These are phyloP conservation scores for Lagorchestes hirsutus DNA, from an alignment of 2,797 vertebrate species.

Conservation along the genomic window DNA sequence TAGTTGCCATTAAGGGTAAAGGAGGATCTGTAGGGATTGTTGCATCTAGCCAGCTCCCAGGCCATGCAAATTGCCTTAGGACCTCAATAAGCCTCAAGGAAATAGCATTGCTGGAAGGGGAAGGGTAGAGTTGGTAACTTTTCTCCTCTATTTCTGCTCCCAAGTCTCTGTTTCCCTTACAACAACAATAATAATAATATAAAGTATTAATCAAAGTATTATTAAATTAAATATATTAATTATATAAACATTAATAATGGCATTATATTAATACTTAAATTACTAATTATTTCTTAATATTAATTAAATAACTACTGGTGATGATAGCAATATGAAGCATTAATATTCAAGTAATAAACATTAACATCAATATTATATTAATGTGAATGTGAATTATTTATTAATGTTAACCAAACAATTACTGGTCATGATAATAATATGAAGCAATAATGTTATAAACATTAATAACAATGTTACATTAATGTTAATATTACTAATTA, in stretches of 20 bases:
- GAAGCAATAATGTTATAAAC: neutral
- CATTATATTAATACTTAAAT: neutral
- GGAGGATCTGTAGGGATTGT: neutral
- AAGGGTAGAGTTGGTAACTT: neutral
- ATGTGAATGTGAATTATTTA: neutral
- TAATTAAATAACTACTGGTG: neutral
- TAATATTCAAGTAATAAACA: neutral
- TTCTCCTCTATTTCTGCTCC: neutral
- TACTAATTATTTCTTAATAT: neutral
- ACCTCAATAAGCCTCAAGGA: neutral
- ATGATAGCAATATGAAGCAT: neutral
- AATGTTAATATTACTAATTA: neutral
- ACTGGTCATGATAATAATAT: neutral
- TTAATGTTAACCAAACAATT: neutral
- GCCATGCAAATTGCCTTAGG: neutral
- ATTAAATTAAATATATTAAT: neutral
- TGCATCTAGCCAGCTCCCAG: neutral
- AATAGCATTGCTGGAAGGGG: neutral
- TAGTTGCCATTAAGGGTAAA: neutral
- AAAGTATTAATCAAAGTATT: neutral
- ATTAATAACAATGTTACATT: neutral
- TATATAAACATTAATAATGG: neutral
- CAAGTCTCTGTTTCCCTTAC: neutral
- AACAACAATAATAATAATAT: neutral
- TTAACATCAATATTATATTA: neutral